Base-by-base conservation (phyloP, 2,113 vertebrate species). In the Strigops habroptila region DNA sequence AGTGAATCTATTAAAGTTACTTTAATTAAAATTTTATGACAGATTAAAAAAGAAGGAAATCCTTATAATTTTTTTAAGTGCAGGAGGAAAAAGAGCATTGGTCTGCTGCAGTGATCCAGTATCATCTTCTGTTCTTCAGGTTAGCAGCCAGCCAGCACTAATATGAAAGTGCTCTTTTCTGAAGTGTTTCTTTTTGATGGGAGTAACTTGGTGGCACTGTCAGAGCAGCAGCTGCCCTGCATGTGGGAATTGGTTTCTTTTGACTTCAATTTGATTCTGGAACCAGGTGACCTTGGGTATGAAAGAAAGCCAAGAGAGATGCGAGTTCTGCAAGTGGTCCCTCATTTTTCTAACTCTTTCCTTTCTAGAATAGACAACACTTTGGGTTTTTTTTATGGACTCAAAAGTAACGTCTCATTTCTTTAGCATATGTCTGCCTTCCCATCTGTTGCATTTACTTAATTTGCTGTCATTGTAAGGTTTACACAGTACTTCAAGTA, bases 251-350 rank as follows among this genome's bases (percentile, higher is more conserved):
- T 83, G 76, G 60, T 88, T 89, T 78, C 92, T 97, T 70, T 70
- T 88, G 87, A 64, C 51, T 96, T 89, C 10, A 6, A 2, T 95
- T 82, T 90, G 63, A 75, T 88, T 91, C 41, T 91, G 85, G 81
- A 96, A 52, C 85, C 63, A 75, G 91, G 49, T 88, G 85, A 96
- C 87, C 92, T 87, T 96, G 91, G n/a, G 16, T 55, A 18, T 63
- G 33, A 79, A 69, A 57, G 33, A 49, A 73, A 77, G 67, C 22
- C 44, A 57, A 78, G 71, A 39, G 41, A 90, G 68, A 77, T 49
- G 9, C 5, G n/a, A 46, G 55, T 65, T 79, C 52, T 60, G 48
- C 67, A 65, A 35, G 52, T 43, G 11, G 7, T 75, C 18, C 85
- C 41, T 59, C 18, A 37, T 91, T 93, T 92, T 91, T 92, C 16